A percentile compares a stretch with the other conserved stretches of the same genome.
Conservation (phyloP, 2,797 vertebrate genomes). For the Pangasius macronema region DNA sequence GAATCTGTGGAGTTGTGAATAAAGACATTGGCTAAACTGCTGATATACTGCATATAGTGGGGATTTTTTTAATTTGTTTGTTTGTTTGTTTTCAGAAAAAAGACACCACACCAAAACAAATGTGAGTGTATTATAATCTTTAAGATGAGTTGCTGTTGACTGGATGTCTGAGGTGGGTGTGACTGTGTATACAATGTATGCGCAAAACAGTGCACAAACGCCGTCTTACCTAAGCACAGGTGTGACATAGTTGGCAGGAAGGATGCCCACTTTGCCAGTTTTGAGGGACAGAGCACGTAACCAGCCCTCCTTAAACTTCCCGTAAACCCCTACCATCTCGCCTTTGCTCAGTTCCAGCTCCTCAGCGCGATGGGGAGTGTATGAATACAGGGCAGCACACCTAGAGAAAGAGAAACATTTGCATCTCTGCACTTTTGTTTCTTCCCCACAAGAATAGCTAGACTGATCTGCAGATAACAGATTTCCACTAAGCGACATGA, state of each 20-base stretch:
- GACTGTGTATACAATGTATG: not conserved
- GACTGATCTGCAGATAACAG: conserved; percentile 25
- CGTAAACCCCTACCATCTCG: conserved; percentile 90
- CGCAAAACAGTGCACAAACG: not conserved
- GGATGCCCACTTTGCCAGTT: conserved; percentile 89
- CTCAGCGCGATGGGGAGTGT: conserved; percentile 78
- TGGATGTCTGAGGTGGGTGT: not conserved
- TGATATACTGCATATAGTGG: not conserved
- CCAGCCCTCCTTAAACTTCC: conserved; percentile 91
- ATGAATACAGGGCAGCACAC: conserved; percentile 88
- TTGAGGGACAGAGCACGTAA: conserved; percentile 88
- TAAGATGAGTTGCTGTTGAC: not conserved
- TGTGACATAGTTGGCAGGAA: conserved; percentile 87
- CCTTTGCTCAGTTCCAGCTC: conserved; percentile 92
- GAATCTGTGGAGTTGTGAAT: not conserved
- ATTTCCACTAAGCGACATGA: conserved; percentile 24
- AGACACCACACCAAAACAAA: not conserved
- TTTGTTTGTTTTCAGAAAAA: not conserved
- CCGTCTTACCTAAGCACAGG: conserved; percentile 87
- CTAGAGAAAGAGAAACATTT: conserved; percentile 63
- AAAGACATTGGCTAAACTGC: no score
- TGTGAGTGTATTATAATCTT: not conserved
- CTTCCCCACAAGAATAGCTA: conserved; percentile 20
- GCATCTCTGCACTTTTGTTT: conserved; percentile 13
- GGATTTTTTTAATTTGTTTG: no score